A percentile compares a stretch with the other conserved stretches of the same genome.
Evolutionary conservation across 2,797 vertebrate species (phyloP).

Genomic region (Hypotaenidia philippensis): DNA sequence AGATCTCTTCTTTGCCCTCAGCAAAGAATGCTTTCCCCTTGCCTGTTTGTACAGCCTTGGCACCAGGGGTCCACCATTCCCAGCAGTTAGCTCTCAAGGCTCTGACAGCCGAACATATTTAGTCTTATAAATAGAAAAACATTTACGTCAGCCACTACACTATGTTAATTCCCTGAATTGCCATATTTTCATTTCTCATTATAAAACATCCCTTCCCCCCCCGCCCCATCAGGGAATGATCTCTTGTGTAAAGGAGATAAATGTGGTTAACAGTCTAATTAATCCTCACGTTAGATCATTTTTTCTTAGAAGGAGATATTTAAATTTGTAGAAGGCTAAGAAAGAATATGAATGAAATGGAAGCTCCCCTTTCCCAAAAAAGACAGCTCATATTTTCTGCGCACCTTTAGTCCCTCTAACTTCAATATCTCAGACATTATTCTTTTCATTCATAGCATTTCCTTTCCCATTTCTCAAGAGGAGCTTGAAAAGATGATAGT

Average conservation of each 20-base stretch:
- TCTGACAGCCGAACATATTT: conserved; percentile 34
- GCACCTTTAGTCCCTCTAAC: background rate
- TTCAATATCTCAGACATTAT: background rate
- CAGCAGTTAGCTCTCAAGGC: background rate
- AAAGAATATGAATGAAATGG: background rate
- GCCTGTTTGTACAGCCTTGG: background rate
- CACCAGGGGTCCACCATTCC: conserved; percentile 28
- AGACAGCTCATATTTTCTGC: background rate
- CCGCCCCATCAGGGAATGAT: background rate
- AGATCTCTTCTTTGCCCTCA: background rate
- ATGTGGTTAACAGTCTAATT: conserved; percentile 35
- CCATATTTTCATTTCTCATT: conserved; percentile 41
- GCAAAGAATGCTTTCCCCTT: background rate
- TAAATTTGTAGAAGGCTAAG: background rate
- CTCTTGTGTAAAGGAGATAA: conserved; percentile 50
- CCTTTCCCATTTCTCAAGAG: background rate
- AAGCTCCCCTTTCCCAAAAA: background rate
- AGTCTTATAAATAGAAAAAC: conserved; percentile 63
- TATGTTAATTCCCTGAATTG: conserved; percentile 53
- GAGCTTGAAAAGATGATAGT: background rate
- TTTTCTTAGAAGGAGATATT: background rate
- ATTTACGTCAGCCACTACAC: conserved; percentile 53
- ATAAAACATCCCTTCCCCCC: conserved; percentile 14
- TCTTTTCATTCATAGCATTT: background rate
- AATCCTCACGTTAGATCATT: background rate